Percentiles rank a stretch among this genome's conserved stretches.
phyloP scores from a whole-genome alignment of 2,888 invertebrate species.

The Dryomyza anilis region DNA sequence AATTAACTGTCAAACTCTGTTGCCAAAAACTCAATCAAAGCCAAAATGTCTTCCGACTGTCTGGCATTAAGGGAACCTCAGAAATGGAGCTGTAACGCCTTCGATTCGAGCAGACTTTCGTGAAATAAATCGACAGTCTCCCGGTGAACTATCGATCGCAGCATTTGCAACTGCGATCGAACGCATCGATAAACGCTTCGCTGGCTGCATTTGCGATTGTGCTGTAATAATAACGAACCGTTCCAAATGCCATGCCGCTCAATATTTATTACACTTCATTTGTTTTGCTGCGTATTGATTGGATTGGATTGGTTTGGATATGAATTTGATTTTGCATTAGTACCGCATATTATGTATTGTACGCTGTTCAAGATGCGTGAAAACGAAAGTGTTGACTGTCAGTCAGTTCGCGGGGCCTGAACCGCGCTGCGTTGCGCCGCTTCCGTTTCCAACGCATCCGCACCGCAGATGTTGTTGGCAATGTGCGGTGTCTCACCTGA shows the following conservation, averaged over 20 bases:
- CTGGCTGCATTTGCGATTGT: constrained; percentile 21
- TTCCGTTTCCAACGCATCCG: background rate
- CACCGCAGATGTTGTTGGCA: background rate
- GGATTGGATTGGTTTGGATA: background rate
- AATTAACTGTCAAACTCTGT: no score
- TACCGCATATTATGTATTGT: background rate
- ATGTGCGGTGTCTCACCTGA: background rate
- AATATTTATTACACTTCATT: background rate
- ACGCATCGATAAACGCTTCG: constrained; percentile 9
- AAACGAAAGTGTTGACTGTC: constrained; percentile 46
- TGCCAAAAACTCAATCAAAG: background rate
- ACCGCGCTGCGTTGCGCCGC: background rate
- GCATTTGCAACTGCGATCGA: constrained; percentile 1
- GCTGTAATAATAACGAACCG: constrained; percentile 35
- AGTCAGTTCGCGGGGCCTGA: no score
- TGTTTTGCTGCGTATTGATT: background rate
- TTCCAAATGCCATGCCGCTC: constrained; percentile 15
- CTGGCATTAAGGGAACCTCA: background rate
- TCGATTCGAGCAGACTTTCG: background rate
- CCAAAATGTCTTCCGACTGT: background rate
- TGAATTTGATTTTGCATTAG: background rate
- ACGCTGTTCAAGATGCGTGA: constrained; percentile 35
- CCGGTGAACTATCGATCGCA: constrained; percentile 36
- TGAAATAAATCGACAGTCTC: no score
- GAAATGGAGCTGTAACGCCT: background rate